These are phyloP conservation scores for Steinernema hermaphroditum DNA, from an alignment of 2,888 invertebrate species.

Conservation along the genomic window DNA sequence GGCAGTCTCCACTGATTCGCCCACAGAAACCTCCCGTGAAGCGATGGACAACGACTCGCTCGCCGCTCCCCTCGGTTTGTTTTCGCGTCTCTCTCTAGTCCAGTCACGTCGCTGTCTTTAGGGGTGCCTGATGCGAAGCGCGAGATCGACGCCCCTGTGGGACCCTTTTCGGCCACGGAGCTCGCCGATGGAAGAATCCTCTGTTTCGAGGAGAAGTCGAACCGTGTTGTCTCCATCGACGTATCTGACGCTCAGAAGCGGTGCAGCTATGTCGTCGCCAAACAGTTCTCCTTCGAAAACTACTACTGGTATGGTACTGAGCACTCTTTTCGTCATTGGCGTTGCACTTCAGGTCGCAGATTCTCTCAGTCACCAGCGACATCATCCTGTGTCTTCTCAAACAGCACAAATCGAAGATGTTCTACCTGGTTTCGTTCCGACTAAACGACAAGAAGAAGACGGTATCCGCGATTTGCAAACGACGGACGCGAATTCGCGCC, in stretches of 20 bases:
- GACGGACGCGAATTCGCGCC: constrained; percentile 17
- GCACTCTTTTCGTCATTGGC: too few species aligned
- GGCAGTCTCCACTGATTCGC: too few species aligned
- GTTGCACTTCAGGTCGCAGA: background rate
- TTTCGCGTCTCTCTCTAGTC: background rate
- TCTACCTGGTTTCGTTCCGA: constrained; percentile 13
- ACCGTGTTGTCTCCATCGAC: constrained; percentile 2
- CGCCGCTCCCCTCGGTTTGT: background rate
- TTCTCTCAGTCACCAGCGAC: background rate
- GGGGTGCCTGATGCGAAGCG: background rate
- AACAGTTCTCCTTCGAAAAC: constrained; percentile 21
- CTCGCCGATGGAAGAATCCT: constrained; percentile 16
- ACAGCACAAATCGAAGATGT: constrained; percentile 24
- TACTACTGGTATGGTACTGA: constrained; percentile 5
- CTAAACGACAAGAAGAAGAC: constrained; percentile 10
- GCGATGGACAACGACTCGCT: background rate
- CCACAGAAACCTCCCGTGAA: too few species aligned
- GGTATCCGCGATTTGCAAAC: background rate
- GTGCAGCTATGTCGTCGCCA: background rate
- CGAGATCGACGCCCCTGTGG: constrained; percentile 12
- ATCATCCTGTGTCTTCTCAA: constrained; percentile 23
- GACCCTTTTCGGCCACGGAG: constrained; percentile 9
- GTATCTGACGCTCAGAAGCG: background rate
- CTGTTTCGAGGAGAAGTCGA: constrained; percentile 25
- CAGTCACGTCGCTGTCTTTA: background rate